A percentile compares a stretch with the other conserved stretches of the same genome.
phyloP scores from a whole-genome alignment of 2,888 invertebrate species.

The Dolichopus griseipennis region DNA sequence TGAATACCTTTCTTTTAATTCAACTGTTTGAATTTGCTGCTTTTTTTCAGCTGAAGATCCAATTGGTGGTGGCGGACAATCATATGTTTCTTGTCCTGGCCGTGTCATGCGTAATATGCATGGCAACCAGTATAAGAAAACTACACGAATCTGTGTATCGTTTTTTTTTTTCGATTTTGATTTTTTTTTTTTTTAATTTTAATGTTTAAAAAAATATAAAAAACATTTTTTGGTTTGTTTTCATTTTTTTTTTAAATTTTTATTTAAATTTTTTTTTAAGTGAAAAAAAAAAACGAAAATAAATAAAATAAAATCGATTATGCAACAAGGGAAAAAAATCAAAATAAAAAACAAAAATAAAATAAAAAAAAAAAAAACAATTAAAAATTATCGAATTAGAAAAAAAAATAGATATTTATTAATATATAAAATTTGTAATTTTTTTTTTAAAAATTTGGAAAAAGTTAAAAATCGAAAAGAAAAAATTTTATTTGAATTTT shows the following conservation, averaged over 20 bases:
- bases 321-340: no score
- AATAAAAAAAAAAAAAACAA: no score
- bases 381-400: no score
- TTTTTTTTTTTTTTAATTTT: conserved; percentile 17
- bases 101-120: conserved; percentile 91
- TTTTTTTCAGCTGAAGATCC: conserved; percentile 52
- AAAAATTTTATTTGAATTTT: no score
- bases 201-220: neutral
- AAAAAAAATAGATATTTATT: no score
- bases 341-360: no score
- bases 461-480: neutral
- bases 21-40: conserved; percentile 64
- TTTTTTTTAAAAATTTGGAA: neutral
- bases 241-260: conserved; percentile 11
- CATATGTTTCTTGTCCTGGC: conserved; percentile 52
- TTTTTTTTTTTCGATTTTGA: conserved; percentile 10
- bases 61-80: conserved; percentile 46
- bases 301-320: neutral
- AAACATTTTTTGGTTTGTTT: conserved; percentile 5
- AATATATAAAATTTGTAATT: no score
- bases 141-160: conserved; percentile 64
- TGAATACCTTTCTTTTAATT: conserved; percentile 64
- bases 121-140: conserved; percentile 96
- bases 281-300: neutral
- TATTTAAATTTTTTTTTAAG: conserved; percentile 10